Conservation (phyloP, 2,888 invertebrate species). For the Pherbina coryleti region DNA sequence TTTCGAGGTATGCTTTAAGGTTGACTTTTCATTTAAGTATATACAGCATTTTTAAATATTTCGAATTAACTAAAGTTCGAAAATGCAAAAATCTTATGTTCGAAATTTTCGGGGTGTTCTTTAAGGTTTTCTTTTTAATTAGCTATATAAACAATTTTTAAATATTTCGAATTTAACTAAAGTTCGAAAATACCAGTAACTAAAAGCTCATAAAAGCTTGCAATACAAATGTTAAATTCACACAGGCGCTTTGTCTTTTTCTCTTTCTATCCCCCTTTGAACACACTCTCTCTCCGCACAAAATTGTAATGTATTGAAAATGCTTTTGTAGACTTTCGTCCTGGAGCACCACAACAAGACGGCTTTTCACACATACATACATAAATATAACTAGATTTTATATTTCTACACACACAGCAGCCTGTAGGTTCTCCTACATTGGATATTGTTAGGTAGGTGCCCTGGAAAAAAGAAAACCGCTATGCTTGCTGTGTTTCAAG, state of each 20-base stretch:
- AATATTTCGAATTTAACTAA: too few relatives aligned
- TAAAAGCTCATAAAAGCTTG: too few relatives aligned
- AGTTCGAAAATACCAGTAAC: too few relatives aligned
- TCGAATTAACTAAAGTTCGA: too few relatives aligned
- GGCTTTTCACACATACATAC: not conserved
- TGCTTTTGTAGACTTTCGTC: slow-evolving; percentile 5
- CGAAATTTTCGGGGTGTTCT: too few relatives aligned
- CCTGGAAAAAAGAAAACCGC: slow-evolving; percentile 20
- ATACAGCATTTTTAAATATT: too few relatives aligned
- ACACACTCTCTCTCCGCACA: not conserved
- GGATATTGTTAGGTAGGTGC: slow-evolving; percentile 31
- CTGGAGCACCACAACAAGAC: slow-evolving; percentile 7
- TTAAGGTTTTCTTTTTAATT: too few relatives aligned
- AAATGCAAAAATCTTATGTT: too few relatives aligned
- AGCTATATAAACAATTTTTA: too few relatives aligned
- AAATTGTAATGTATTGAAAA: not conserved
- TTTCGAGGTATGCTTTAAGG: too few relatives aligned
- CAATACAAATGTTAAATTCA: not conserved
- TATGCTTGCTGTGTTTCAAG: slow-evolving; percentile 43
- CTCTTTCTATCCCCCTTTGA: slow-evolving; percentile 3
- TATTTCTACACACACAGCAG: not conserved
- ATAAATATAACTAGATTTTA: not conserved
- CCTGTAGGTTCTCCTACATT: slow-evolving; percentile 14
- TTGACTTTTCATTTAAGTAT: too few relatives aligned
- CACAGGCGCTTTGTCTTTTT: not conserved